These are phyloP conservation scores for Palythoa caribaeorum DNA, from an alignment of 92 coral and sea anemone genomes.

Conservation along the genomic window DNA sequence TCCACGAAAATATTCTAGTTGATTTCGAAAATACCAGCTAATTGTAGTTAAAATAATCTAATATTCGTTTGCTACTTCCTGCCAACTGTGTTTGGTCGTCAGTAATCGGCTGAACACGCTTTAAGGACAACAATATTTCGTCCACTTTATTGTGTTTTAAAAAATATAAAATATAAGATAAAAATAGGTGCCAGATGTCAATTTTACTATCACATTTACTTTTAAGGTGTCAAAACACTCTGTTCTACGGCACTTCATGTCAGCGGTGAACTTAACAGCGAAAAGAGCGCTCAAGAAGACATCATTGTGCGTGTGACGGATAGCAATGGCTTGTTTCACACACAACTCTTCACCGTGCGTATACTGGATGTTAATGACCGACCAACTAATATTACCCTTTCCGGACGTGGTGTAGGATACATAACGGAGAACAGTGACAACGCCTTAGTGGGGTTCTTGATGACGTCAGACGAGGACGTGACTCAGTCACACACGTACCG, in stretches of 20 bases:
- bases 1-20: no score
- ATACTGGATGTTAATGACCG: conserved; percentile 87
- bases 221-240: conserved; percentile 64
- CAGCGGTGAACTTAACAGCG: conserved; percentile 79
- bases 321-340: conserved; percentile 74
- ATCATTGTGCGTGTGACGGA: conserved; percentile 88
- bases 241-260: conserved; percentile 76
- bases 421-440: conserved; percentile 80
- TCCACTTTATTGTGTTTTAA: no score
- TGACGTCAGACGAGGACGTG: conserved; percentile 81
- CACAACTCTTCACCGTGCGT: conserved; percentile 71
- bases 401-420: conserved; percentile 81
- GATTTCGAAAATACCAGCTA: no score
- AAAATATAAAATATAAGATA: no score
- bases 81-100: no score
- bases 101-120: no score
- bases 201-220: no score
- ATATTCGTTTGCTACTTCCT: no score
- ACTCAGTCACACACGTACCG: conserved; percentile 81
- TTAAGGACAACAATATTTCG: no score
- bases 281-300: conserved; percentile 68
- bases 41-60: no score
- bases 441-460: conserved; percentile 81
- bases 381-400: conserved; percentile 83
- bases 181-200: no score